These are phyloP conservation scores for Chrysolina americana DNA, from an alignment of 2,888 invertebrate species.

Conservation along the genomic window DNA sequence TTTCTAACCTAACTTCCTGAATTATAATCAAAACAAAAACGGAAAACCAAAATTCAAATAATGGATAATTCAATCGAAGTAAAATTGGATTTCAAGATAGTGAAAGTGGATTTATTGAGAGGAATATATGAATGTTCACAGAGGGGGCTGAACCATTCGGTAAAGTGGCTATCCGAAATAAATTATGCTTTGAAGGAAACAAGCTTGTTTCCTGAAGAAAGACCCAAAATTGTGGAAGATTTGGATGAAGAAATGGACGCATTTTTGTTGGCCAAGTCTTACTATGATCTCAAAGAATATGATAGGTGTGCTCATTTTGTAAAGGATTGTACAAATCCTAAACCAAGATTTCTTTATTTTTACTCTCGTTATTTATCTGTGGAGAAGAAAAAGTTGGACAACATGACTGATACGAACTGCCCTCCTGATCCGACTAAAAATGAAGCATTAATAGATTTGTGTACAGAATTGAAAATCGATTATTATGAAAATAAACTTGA, in stretches of 20 bases:
- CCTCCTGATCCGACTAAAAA: constrained; percentile 74
- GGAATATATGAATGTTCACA: constrained; percentile 83
- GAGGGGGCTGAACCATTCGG: constrained; percentile 84
- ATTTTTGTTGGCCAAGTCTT: constrained; percentile 87
- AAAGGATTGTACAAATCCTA: constrained; percentile 78
- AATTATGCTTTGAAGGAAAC: constrained; percentile 83
- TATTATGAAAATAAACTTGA: constrained; percentile 79
- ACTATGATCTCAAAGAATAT: constrained; percentile 93
- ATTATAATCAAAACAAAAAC: background rate
- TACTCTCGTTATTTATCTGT: constrained; percentile 91
- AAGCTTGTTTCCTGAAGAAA: constrained; percentile 73
- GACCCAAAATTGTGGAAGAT: constrained; percentile 69
- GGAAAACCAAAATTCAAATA: background rate
- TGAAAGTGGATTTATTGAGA: constrained; percentile 77
- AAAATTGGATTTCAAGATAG: constrained; percentile 73
- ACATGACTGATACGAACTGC: constrained; percentile 76
- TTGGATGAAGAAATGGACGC: constrained; percentile 78
- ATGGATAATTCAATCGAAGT: constrained; percentile 49
- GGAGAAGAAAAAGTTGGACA: constrained; percentile 91
- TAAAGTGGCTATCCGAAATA: constrained; percentile 92
- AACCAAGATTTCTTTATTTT: constrained; percentile 85
- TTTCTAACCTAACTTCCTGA: background rate
- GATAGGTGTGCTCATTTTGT: constrained; percentile 89
- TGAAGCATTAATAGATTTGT: constrained; percentile 73
- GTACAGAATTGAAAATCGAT: constrained; percentile 74